Base-by-base conservation (phyloP, 2,113 vertebrate genomes). In the Pholis gunnellus region DNA sequence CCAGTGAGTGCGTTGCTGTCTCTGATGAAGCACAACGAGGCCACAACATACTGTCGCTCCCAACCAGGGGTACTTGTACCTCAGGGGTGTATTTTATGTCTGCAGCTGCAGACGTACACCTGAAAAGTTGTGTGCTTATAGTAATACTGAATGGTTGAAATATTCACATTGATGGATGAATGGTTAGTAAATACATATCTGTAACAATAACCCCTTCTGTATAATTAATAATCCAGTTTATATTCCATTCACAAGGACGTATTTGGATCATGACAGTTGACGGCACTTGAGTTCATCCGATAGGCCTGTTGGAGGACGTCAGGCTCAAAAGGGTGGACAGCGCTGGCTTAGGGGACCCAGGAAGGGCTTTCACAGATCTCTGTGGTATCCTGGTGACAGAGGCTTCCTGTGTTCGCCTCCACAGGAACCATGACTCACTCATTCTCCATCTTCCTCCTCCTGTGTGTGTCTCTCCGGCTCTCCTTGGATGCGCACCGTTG, bases 401-500 rank as follows among this genome's bases (percentile, higher is more conserved):
- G 36, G 46, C 75, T 86, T 77, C 38, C 65, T 87, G 75, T 77
- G 38, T 72, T 81, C 17, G 13, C 69, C 78, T 81, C 65, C 25
- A 54, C 72, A 76, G 84, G 83, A 87, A 81, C 78, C 83, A 63
- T 75, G 86, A 91, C 82, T 89, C 89, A 85, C 57, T 70, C 25
- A 70, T 76, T 86, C 82, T 84, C 73, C 68, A 50, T 88, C 60
- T 50, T 81, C 76, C 81, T 78, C 48, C 59, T 88, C 84, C 54
- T 78, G 34, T 34, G 34, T 78, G 34, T 34, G 34, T 34, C 34
- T 34, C 66, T 42, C 48, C 3, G 0, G 48, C 64, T 82, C 56
- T 50, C 29, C 31, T 44, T 54, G 42, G 48, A 75, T 65, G 38
- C 22, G 56, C 10, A 29, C 78, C 64, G 59, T 73, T 60, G 75